Percentiles rank a stretch among this genome's conserved stretches.
Conservation (phyloP, 2,888 invertebrate species). For the Baccha elongata region DNA sequence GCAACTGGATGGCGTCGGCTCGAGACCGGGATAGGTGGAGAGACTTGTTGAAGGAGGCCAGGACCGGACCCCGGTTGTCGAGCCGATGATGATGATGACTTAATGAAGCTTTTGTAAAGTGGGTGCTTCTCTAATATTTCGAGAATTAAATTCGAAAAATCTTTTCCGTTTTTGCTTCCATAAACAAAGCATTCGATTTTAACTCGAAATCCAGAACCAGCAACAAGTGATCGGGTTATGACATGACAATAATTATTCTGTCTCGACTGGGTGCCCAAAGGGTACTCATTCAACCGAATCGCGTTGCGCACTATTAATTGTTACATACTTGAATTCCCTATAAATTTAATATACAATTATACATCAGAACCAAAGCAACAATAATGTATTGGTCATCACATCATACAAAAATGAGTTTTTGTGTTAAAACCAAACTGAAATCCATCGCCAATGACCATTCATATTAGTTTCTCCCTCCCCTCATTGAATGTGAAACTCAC, state of each 20-base stretch:
- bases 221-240: constrained; percentile 45
- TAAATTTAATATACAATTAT: constrained; percentile 8
- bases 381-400: constrained; percentile 26
- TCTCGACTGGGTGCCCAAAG: constrained; percentile 3
- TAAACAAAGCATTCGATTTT: too few relatives aligned
- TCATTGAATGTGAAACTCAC: constrained; percentile 40
- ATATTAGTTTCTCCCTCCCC: constrained; percentile 37
- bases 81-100: too few relatives aligned
- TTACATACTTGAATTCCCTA: background rate
- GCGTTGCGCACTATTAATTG: constrained; percentile 58
- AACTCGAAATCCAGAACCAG: background rate
- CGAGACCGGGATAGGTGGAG: too few relatives aligned
- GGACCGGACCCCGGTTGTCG: too few relatives aligned
- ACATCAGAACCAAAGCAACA: constrained; percentile 37
- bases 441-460: constrained; percentile 29
- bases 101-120: too few relatives aligned
- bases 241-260: constrained; percentile 3
- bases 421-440: background rate
- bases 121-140: too few relatives aligned
- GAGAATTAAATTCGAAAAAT: too few relatives aligned
- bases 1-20: too few relatives aligned
- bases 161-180: too few relatives aligned
- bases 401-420: background rate
- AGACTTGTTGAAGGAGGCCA: too few relatives aligned
- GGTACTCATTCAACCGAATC: constrained; percentile 38